These are phyloP conservation scores for Alaudala cheleensis DNA, from an alignment of 2,113 vertebrate species.

Conservation along the genomic window DNA sequence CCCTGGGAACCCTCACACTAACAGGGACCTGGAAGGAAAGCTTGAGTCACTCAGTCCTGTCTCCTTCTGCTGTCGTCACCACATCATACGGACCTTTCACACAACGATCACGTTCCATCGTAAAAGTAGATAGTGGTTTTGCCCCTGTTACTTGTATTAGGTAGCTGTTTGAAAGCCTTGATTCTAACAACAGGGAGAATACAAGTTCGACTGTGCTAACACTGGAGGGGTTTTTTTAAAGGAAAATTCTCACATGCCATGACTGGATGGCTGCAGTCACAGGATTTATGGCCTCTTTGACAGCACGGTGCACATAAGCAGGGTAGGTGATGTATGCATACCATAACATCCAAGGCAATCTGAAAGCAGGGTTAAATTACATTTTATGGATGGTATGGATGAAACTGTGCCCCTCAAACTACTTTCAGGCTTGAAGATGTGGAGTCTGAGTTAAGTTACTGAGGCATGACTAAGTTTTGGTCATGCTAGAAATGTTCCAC, in stretches of 20 bases:
- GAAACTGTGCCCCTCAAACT: slow-evolving; percentile 25
- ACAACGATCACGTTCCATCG: slow-evolving; percentile 34
- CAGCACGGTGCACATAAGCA: not conserved
- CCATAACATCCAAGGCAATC: not conserved
- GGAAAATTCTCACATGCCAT: not conserved
- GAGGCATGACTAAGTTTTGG: slow-evolving; percentile 57
- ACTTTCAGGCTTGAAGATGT: slow-evolving; percentile 29
- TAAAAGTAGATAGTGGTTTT: slow-evolving; percentile 52
- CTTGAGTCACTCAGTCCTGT: slow-evolving; percentile 41
- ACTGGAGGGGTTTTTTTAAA: not conserved
- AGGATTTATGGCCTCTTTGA: slow-evolving; percentile 5
- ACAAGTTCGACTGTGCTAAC: not conserved
- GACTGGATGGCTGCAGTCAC: not conserved
- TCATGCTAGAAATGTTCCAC: slow-evolving; percentile 55
- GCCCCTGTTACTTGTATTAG: not conserved
- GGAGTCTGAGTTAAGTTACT: slow-evolving; percentile 48
- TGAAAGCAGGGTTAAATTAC: not conserved
- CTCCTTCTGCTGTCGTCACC: slow-evolving; percentile 47
- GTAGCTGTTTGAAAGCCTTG: not conserved
- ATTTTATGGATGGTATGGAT: not conserved
- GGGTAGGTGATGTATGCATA: not conserved
- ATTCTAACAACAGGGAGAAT: not conserved
- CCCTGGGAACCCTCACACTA: slow-evolving; percentile 36
- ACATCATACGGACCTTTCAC: not conserved
- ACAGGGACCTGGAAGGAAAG: slow-evolving; percentile 33